phyloP scores from a whole-genome alignment of 1,140 invertebrate species.

The Lasioglossum baleicum region DNA sequence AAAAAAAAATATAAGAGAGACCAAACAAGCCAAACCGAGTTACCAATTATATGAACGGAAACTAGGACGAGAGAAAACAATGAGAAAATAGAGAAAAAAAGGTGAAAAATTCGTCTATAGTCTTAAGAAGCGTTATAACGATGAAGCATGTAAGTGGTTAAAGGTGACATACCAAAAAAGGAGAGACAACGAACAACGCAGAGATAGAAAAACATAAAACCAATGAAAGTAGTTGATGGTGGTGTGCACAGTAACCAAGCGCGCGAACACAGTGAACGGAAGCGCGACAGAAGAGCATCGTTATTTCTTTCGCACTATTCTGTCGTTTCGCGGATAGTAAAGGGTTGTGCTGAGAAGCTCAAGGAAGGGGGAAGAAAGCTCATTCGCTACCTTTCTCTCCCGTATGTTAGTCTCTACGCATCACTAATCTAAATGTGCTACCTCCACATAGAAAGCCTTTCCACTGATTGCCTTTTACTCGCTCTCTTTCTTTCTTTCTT shows the following conservation, averaged over 20 bases:
- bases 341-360: slow-evolving; percentile 60
- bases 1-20: neutral
- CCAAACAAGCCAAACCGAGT: no score
- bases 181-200: neutral
- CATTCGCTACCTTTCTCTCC: slow-evolving; percentile 61
- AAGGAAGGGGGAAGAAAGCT: slow-evolving; percentile 62
- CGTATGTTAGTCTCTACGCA: slow-evolving; percentile 65
- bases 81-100: no score
- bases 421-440: slow-evolving; percentile 64
- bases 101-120: no score
- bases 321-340: slow-evolving; percentile 35
- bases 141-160: no score
- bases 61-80: no score
- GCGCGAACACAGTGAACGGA: slow-evolving; percentile 33
- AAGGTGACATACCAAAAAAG: neutral
- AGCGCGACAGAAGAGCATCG: slow-evolving; percentile 49
- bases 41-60: no score
- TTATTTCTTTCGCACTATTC: neutral
- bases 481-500: slow-evolving; percentile 9
- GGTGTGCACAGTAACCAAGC: slow-evolving; percentile 24
- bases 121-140: no score
- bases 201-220: neutral
- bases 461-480: slow-evolving; percentile 52
- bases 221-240: neutral
- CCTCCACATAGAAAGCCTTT: slow-evolving; percentile 61